These are phyloP conservation scores for Chrysomallon squamiferum DNA, from an alignment of 1,140 invertebrate species.

Conservation along the genomic window DNA sequence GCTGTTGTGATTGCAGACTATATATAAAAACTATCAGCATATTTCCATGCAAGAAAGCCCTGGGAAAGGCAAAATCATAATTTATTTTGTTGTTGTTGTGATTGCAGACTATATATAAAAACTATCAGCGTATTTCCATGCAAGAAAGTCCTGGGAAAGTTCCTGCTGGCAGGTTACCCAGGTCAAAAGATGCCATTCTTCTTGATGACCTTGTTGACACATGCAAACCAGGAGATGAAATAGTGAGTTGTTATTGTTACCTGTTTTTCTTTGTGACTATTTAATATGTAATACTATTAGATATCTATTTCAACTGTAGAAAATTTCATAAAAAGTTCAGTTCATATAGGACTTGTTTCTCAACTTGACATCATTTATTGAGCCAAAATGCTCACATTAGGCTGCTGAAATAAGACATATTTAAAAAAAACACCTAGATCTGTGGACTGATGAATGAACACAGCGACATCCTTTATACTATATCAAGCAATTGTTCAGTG, in stretches of 20 bases:
- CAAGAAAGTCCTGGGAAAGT: conserved; percentile 90
- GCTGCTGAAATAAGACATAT: too few species aligned
- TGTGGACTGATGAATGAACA: too few species aligned
- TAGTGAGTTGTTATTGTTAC: conserved; percentile 77
- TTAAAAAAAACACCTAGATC: too few species aligned
- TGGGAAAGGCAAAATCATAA: too few species aligned
- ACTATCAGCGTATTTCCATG: conserved; percentile 97
- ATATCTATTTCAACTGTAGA: too few species aligned
- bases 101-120: conserved; percentile 92
- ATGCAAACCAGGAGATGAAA: conserved; percentile 98
- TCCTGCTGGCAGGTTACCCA: conserved; percentile 92
- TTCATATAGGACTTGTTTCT: too few species aligned
- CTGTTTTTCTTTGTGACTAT: too few species aligned
- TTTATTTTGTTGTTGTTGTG: not conserved
- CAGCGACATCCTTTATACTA: too few species aligned
- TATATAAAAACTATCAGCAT: conserved; percentile 98
- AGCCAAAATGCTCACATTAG: too few species aligned
- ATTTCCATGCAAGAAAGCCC: conserved; percentile 96
- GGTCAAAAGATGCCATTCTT: conserved; percentile 97
- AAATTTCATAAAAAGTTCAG: too few species aligned
- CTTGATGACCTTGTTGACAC: conserved; percentile 94
- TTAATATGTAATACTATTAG: too few species aligned
- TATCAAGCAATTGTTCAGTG: not conserved
- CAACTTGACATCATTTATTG: too few species aligned
- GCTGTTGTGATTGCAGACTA: conserved; percentile 82